Evolutionary conservation across 2,113 vertebrate genomes (phyloP).

Genomic region (Dunckerocampus dactyliophorus): DNA sequence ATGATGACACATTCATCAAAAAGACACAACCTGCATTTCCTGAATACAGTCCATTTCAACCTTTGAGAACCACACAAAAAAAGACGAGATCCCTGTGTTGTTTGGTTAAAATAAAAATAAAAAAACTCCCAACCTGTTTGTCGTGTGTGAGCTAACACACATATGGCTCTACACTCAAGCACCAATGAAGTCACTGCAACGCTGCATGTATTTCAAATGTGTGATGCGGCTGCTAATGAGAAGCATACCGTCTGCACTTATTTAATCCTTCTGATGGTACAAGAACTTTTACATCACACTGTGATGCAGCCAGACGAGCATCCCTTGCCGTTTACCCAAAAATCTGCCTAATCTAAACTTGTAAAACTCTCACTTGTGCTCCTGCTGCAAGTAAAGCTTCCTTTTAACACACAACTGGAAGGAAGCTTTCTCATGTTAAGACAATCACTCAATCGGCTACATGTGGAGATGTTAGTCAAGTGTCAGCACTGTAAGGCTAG

Average conservation of each 20-base stretch:
- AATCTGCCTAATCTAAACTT: background rate
- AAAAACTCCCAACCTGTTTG: background rate
- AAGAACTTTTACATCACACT: no score
- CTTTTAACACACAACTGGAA: background rate
- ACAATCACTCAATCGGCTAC: slow-evolving; percentile 26
- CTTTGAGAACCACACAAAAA: slow-evolving; percentile 41
- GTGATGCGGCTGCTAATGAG: no score
- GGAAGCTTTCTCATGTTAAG: background rate
- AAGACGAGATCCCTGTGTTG: slow-evolving; percentile 47
- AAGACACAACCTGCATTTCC: slow-evolving; percentile 40
- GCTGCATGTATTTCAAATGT: background rate
- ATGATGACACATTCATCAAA: slow-evolving; percentile 44
- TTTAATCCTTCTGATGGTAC: no score
- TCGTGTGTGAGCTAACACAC: background rate
- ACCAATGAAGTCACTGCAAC: slow-evolving; percentile 27
- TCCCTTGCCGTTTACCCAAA: no score
- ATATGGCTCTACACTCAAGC: slow-evolving; percentile 19
- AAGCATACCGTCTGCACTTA: no score
- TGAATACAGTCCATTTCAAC: slow-evolving; percentile 55
- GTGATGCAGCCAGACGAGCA: no score
- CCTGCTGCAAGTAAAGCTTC: no score
- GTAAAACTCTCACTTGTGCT: no score
- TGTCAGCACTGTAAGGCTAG: slow-evolving; percentile 21
- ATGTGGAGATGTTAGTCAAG: slow-evolving; percentile 46
- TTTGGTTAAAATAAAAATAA: slow-evolving; percentile 35